Evolutionary conservation across 2,113 vertebrate genomes (phyloP).

Genomic region (Spheniscus mendiculus): DNA sequence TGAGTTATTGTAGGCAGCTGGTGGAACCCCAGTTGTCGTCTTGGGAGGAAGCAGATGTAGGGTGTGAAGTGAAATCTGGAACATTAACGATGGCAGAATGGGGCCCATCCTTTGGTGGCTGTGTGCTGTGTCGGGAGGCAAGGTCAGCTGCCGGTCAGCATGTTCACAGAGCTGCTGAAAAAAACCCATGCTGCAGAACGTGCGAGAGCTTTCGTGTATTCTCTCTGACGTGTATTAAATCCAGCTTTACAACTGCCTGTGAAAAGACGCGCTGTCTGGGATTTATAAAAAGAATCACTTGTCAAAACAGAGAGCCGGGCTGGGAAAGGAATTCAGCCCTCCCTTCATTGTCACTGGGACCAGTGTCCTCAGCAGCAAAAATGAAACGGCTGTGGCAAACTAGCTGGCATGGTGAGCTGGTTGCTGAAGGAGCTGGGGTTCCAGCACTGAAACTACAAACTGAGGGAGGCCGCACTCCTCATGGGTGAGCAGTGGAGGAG

Average conservation of each 20-base stretch:
- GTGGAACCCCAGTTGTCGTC: not conserved
- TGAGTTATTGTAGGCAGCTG: accelerated
- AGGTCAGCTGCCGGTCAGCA: constrained; percentile 21
- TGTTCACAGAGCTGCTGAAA: not conserved
- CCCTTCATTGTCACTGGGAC: not conserved
- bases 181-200: not conserved
- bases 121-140: not conserved
- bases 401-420: not conserved
- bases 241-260: constrained; percentile 29
- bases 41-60: not conserved
- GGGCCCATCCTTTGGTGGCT: not conserved
- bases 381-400: accelerated
- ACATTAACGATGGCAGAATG: accelerated
- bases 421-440: not conserved
- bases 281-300: constrained; percentile 29
- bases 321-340: constrained; percentile 12
- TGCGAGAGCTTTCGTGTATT: not conserved
- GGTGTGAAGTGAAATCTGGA: not conserved
- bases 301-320: constrained; percentile 21
- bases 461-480: not conserved
- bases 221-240: not conserved
- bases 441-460: not conserved
- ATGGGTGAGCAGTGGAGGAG: not conserved
- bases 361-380: not conserved
- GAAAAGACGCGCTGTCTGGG: constrained; percentile 31